Conservation (phyloP, 2,888 invertebrate genomes). For the Rotaria socialis region DNA sequence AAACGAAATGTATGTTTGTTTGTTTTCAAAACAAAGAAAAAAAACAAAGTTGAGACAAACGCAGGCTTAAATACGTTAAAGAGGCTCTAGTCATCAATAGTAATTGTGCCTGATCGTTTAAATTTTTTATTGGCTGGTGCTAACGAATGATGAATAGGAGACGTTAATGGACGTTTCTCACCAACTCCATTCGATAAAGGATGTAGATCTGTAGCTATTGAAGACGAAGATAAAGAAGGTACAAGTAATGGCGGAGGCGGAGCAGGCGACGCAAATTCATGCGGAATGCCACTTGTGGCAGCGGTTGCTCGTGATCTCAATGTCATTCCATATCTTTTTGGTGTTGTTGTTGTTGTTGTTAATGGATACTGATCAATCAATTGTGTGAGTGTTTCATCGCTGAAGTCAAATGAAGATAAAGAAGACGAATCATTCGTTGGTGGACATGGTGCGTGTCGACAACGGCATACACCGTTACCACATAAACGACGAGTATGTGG, state of each 20-base stretch:
- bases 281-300: background rate
- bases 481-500: constrained; percentile 24
- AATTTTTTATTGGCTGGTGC: background rate
- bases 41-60: background rate
- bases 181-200: background rate
- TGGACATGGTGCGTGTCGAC: constrained; percentile 16
- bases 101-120: background rate
- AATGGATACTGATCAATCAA: constrained; percentile 28
- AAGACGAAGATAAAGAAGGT: constrained; percentile 3
- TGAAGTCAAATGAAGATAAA: constrained; percentile 15
- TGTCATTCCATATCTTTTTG: background rate
- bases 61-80: background rate
- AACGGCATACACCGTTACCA: constrained; percentile 33
- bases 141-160: background rate
- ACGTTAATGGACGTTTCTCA: background rate
- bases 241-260: constrained; percentile 19
- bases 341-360: background rate
- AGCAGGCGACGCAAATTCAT: constrained; percentile 6
- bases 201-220: background rate
- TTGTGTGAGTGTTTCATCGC: constrained; percentile 12
- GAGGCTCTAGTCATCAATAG: background rate
- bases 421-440: constrained; percentile 17
- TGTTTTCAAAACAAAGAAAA: background rate
- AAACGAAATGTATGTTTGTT: background rate
- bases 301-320: constrained; percentile 21